Base-by-base conservation (phyloP, 2,888 invertebrate species). In the Rhogogaster chlorosoma region DNA sequence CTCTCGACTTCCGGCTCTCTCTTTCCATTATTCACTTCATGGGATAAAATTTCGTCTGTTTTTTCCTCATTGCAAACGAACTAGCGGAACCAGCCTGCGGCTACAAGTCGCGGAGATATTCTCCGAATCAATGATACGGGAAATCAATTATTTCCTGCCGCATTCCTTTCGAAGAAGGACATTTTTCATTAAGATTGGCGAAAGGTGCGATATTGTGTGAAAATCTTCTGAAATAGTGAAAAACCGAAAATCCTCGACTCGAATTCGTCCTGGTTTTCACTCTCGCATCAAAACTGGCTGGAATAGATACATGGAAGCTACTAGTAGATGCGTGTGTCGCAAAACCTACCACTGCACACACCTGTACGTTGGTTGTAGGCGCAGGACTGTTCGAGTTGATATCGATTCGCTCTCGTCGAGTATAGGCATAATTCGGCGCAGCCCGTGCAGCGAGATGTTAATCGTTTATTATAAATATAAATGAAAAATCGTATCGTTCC, bases 381-480 rank as follows among this genome's bases (percentile, higher is more conserved):
- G 83, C 83, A 70, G 83, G 67, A 83, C 70, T 67, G 83, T 80
- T 83, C 83, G 83, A 83, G 83, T 83, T 83, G 83, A 83, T 83
- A 83, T 83, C 83, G 83, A 83, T 83, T 83, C 83, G 67, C 32
- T 42, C 36, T 38, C 45, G 67, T 67, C 49, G 61, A 67, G 45
- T 70, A 57, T 61, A 45, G 45, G 83, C 83, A 67, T 83, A 83
- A 83, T 83, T 83, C 83, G 80, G 80, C 80, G 83, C 67, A 70
- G 32, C 83, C 49, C 83, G 38, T 83, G 67, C 83, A 83, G 32
- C 67, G 29, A 32, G 64, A 83, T 83, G 83, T 70, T 49, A 67
- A 67, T 83, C 83, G 67, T 83, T 83, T 45, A 67, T 32, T 77
- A 77, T 29, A 49, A 15, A 49, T 42, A 38, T 29, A 29, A 77